Evolutionary conservation across 2,797 vertebrate species (phyloP), one percentile per base, ranked within the genome.

Genomic region (Heliangelus exortis): DNA sequence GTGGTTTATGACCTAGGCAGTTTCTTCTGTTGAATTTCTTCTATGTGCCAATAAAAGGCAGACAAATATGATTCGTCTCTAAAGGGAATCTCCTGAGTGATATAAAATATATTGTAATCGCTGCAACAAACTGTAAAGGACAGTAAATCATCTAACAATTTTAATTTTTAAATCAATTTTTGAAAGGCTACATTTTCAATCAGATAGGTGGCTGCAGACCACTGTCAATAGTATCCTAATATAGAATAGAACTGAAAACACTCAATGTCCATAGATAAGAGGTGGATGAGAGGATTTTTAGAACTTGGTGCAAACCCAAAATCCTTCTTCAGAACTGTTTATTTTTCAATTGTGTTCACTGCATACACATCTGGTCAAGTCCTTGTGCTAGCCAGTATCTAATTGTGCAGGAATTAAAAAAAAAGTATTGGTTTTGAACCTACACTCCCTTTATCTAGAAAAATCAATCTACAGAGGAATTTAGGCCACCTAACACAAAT

Each of bases 1-100:
- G 84, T 71, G 21, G 61, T 94, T 96, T 90, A 96, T 31, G 50
- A 85, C 75, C 66, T 58, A 79, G 68, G 22, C 21, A 87, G 68
- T 87, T 95, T 94, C 81, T 85, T 90, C 77, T 87, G 33, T 41
- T 83, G 15, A 57, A 47, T 92, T 93, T 95, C 87, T 93, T 83
- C 67, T 28, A 51, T 1, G 2, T 41, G 12, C 43, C 77, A 85
- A 55, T 61, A 65, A 33, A 90, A 95, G 68, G 41, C 26, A 90
- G 16, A 92, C 57, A 89, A 94, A 90, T 71, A 79, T 6, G 13
- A 93, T 68, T 66, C 58, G 16, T 80, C 45, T 73, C 53, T 77
- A 80, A 79, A 79, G 55, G 19, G 85, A 87, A 71, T 72, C 72
- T 72, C 86, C 18, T 12, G 50, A 92, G 78, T 68, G 10, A 80